Evolutionary conservation across 2,888 invertebrate species (phyloP), one percentile per base, ranked within the genome.

Genomic region (Heliconius aoede): DNA sequence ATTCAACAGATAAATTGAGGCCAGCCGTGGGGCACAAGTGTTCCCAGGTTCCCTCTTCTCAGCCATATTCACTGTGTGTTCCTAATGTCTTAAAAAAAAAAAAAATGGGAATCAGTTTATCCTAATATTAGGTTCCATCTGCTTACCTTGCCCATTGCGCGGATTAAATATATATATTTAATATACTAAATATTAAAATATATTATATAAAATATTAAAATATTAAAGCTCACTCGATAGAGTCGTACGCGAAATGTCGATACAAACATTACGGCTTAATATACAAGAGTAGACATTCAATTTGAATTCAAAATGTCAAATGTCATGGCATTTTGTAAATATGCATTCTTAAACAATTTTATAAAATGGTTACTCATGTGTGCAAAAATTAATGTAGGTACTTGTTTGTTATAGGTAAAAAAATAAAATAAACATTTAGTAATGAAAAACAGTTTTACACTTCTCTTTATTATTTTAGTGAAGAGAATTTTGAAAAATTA

Each of bases 271-370:
- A 76, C 24, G 64, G 58, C 76, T 71, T 64, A 71, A 72, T 76
- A 76, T 30, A 65, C 64, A 62, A 32, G 32, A 72, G 55, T 69
- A 69, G 74, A 61, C 69, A 74, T 74, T 74, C 28, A 76, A 76
- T 76, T 75, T 76, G 60, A 74, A 78, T 78, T 78, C 71, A 71
- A 81, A 81, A 82, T 75, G 79, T 78, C 78, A 77, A 76, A 67
- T 75, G 79, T 79, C 77, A 73, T 81, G 80, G 76, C 81, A 82
- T 82, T 82, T 79, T 73, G 72, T 72, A 36, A 64, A 36, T 64
- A 64, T 72, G 5, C 30, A 69, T 69, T 55, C 69, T 55, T 15
- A 30, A 0, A 55, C n/a, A 69, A n/a, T 30, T 32, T 30, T 69
- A 69, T 68, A 55, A 30, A 32, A 55, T 55, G 9, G 32, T 8